Evolutionary conservation across 2,113 vertebrate genomes (phyloP).

Genomic region (Triplophysa dalaica): DNA sequence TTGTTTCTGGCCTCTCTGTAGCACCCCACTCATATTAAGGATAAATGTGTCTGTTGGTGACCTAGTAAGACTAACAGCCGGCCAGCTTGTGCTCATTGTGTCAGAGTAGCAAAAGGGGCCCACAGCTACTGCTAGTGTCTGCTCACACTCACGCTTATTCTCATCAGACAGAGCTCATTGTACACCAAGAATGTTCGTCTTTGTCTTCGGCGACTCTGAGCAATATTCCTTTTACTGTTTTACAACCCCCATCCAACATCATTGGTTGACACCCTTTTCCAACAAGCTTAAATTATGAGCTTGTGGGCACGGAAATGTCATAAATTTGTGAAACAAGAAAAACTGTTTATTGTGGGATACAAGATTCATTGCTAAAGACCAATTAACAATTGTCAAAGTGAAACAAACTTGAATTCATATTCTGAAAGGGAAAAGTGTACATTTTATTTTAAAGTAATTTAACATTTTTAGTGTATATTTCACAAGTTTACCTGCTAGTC

Average conservation of each 20-base stretch:
- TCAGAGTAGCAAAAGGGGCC: constrained; percentile 16
- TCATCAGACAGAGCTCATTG: background rate
- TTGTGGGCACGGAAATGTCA: background rate
- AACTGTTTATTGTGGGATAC: background rate
- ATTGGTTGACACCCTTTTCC: background rate
- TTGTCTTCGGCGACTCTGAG: background rate
- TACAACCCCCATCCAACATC: background rate
- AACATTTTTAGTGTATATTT: too few relatives aligned
- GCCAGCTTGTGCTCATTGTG: constrained; percentile 44
- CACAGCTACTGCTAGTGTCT: background rate
- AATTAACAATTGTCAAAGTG: background rate
- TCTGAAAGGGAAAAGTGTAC: too few relatives aligned
- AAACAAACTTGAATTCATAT: background rate
- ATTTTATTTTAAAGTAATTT: too few relatives aligned
- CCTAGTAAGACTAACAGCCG: constrained; percentile 55
- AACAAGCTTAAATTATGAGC: background rate
- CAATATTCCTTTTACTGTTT: background rate
- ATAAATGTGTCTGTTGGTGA: constrained; percentile 55
- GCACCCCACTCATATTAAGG: constrained; percentile 36
- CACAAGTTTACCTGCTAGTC: too few relatives aligned
- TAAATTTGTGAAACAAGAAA: background rate
- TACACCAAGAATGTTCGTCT: background rate
- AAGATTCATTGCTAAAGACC: background rate
- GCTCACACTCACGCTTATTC: constrained; percentile 4
- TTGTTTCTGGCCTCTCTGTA: constrained; percentile 47